phyloP scores from a whole-genome alignment of 2,797 vertebrate genomes.

The Ataeniobius toweri region DNA sequence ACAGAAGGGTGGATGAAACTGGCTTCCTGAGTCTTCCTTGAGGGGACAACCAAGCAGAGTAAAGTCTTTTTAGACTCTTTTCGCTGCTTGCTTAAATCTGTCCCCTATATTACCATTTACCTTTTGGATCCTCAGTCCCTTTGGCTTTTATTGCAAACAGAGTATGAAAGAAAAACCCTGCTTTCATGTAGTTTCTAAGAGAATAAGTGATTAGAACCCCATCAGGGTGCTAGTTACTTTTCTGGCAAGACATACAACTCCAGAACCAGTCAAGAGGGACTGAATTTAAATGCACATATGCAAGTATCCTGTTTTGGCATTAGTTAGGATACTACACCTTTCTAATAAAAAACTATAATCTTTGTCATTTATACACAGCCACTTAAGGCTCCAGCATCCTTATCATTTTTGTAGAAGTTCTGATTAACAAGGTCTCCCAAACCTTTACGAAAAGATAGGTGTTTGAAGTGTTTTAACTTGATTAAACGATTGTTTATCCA shows the following conservation, averaged over 20 bases:
- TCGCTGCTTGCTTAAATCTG: slow-evolving; percentile 26
- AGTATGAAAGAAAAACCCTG: background rate
- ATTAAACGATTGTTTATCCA: background rate
- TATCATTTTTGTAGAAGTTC: background rate
- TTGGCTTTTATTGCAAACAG: background rate
- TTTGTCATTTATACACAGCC: background rate
- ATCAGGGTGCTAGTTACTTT: background rate
- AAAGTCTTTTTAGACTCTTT: slow-evolving; percentile 48
- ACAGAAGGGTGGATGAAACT: slow-evolving; percentile 42
- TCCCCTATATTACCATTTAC: slow-evolving; percentile 29
- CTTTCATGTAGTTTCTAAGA: slow-evolving; percentile 2
- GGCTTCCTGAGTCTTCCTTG: slow-evolving; percentile 60
- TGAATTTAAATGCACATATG: background rate
- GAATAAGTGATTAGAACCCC: slow-evolving; percentile 9
- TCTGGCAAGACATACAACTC: slow-evolving; percentile 2
- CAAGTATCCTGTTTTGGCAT: background rate
- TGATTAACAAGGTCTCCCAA: background rate
- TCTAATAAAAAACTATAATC: background rate
- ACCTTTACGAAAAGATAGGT: background rate
- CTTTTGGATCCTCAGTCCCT: slow-evolving; percentile 12
- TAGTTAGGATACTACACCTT: background rate
- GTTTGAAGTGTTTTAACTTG: background rate
- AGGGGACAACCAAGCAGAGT: slow-evolving; percentile 43
- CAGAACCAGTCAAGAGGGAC: background rate
- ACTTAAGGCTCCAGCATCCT: background rate